phyloP scores from a whole-genome alignment of 1,140 invertebrate species.

The Bombus huntii region DNA sequence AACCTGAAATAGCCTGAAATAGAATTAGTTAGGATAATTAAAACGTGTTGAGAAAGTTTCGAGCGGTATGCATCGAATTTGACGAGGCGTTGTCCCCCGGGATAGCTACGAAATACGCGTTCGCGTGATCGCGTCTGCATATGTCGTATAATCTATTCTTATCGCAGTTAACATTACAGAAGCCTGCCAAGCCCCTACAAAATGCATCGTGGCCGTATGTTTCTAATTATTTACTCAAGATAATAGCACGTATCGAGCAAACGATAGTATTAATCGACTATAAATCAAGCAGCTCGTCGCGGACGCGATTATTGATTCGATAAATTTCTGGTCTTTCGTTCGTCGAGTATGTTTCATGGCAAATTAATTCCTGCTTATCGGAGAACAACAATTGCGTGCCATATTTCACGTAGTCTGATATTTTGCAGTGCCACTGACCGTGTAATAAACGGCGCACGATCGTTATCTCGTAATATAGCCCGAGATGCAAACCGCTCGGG shows the following conservation, averaged over 20 bases:
- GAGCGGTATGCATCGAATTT: not conserved
- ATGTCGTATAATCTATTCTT: too few relatives aligned
- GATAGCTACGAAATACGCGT: too few relatives aligned
- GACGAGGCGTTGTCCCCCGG: too few relatives aligned
- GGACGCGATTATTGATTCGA: conserved; percentile 27
- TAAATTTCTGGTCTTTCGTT: conserved; percentile 25
- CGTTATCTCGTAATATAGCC: conserved; percentile 34
- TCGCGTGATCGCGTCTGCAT: too few relatives aligned
- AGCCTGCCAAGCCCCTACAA: too few relatives aligned
- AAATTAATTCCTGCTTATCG: conserved; percentile 51
- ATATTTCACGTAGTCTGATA: conserved; percentile 26
- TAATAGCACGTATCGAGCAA: not conserved
- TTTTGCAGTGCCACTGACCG: conserved; percentile 10
- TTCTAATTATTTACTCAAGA: not conserved
- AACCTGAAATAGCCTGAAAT: not conserved
- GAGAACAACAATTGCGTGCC: conserved; percentile 36
- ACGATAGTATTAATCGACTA: conserved; percentile 8
- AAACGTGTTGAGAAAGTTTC: not conserved
- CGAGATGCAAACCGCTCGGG: conserved; percentile 17
- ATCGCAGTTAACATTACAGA: too few relatives aligned
- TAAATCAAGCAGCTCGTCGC: not conserved
- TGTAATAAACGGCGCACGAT: conserved; percentile 34
- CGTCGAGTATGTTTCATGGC: conserved; percentile 38
- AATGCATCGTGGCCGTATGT: too few relatives aligned
- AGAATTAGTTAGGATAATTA: not conserved